A percentile compares a stretch with the other conserved stretches of the same genome.
Evolutionary conservation across 2,113 vertebrate species (phyloP).

Genomic region (Sinosuthora webbiana): DNA sequence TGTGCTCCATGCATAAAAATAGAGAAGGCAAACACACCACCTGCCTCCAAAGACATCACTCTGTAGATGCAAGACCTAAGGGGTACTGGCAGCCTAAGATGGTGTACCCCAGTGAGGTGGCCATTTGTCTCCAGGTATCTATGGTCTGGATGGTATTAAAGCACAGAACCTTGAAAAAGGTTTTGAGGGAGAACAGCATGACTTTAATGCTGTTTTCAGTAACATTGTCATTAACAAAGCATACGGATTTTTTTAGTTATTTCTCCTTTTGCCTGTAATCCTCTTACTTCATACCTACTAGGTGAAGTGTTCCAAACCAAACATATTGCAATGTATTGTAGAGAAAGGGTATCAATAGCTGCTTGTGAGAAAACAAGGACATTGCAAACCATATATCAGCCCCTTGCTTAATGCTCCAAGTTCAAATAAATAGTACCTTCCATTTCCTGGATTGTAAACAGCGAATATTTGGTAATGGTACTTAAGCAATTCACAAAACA

Average conservation of each 20-base stretch:
- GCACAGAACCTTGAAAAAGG: not conserved
- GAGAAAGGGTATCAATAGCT: not conserved
- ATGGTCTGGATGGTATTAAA: not conserved
- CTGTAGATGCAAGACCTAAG: accelerated
- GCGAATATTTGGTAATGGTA: conserved; percentile 36
- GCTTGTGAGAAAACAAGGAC: not conserved
- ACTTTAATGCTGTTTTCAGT: not conserved
- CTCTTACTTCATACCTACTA: not conserved
- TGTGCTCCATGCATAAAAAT: not conserved
- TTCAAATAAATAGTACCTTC: conserved; percentile 12
- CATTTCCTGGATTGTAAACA: conserved; percentile 16
- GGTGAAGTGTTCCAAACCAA: not conserved
- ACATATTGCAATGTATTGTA: not conserved
- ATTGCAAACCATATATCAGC: not conserved
- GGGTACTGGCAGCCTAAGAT: not conserved
- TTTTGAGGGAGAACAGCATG: not conserved
- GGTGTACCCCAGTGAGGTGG: not conserved
- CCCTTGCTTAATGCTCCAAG: not conserved
- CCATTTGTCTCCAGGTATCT: not conserved
- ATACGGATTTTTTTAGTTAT: not conserved
- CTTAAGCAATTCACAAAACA: not conserved
- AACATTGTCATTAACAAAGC: not conserved
- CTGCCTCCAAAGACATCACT: not conserved
- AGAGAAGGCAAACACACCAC: not conserved
- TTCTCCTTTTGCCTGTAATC: not conserved